Evolutionary conservation across 2,113 vertebrate species (phyloP), one percentile per base, ranked within the genome.

Genomic region (Theristicus caerulescens): DNA sequence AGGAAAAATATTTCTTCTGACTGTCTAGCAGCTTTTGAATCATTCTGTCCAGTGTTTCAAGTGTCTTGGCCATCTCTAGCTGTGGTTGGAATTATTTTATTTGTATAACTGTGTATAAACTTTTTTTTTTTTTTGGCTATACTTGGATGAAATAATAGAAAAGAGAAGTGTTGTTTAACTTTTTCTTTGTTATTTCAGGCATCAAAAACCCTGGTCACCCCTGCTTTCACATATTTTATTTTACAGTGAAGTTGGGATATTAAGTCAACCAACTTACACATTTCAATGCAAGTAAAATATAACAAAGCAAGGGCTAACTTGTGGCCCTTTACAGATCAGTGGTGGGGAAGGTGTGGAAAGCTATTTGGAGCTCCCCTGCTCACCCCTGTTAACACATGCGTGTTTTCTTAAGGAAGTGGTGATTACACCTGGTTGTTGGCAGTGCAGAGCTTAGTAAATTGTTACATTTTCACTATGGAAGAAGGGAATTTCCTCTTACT

Each of bases 401-500:
- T 54, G 51, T 95, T 95, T 96, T 76, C 54, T 94, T 92, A 93
- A 83, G 95, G 85, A 94, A 95, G 80, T 59, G 55, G 42, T 82
- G 91, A 94, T 97, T 96, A 88, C 70, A 94, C 82, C 92, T 95
- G 90, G 84, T 83, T 96, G 78, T 94, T 96, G 91, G 93, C 94
- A 90, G 69, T 47, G 89, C 76, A 91, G 84, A 92, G 70, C 91
- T 93, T 84, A 92, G 95, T 94, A 94, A 88, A 86, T 94, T 95
- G 94, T 96, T 90, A 93, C 38, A 66, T 96, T 96, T 95, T 92
- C 65, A 47, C 86, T 86, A 12, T 87, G 86, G 87, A 92, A 93
- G 90, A 94, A 82, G 74, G 79, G 97, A 96, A 96, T 95, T 96
- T 97, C 94, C 92, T 93, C 86, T 89, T 96, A 54, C 57, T 95